Evolutionary conservation across 2,888 invertebrate species (phyloP).

Genomic region (Acanthosoma haemorrhoidale): DNA sequence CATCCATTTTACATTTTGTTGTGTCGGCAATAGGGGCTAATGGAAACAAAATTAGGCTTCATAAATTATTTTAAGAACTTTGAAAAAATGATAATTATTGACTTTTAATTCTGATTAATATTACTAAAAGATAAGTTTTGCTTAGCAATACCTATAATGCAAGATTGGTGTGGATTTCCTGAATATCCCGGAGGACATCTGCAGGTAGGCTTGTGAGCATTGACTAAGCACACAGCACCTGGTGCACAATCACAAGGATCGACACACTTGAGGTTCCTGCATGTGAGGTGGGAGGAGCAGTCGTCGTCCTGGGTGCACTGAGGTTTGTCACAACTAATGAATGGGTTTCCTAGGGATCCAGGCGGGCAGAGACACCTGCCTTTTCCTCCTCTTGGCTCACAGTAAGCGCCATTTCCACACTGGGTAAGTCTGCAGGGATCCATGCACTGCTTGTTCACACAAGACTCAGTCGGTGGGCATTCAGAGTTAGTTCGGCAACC

Average conservation of each 20-base stretch:
- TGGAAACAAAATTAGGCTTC: not conserved
- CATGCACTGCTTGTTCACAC: slow-evolving; percentile 72
- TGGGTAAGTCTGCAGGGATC: slow-evolving; percentile 74
- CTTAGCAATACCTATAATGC: slow-evolving; percentile 53
- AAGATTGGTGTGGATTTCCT: slow-evolving; percentile 69
- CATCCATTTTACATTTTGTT: slow-evolving; percentile 69
- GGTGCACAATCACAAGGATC: slow-evolving; percentile 82
- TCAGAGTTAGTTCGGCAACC: slow-evolving; percentile 82
- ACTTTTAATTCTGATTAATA: not conserved
- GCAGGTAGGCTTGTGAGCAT: slow-evolving; percentile 70
- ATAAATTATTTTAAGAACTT: not conserved
- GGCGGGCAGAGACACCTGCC: slow-evolving; percentile 72
- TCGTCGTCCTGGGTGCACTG: slow-evolving; percentile 72
- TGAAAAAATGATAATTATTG: not conserved
- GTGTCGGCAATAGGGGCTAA: slow-evolving; percentile 52
- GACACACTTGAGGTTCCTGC: slow-evolving; percentile 69
- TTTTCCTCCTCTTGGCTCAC: slow-evolving; percentile 57
- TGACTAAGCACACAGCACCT: slow-evolving; percentile 68
- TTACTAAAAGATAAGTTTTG: not conserved
- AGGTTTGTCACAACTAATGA: slow-evolving; percentile 67
- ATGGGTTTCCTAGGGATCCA: slow-evolving; percentile 72
- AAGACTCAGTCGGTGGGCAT: slow-evolving; percentile 74
- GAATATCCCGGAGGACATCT: slow-evolving; percentile 75
- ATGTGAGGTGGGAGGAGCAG: slow-evolving; percentile 73
- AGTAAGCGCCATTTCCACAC: slow-evolving; percentile 74